phyloP scores from a whole-genome alignment of 2,113 vertebrate species.

The Burhinus bistriatus region DNA sequence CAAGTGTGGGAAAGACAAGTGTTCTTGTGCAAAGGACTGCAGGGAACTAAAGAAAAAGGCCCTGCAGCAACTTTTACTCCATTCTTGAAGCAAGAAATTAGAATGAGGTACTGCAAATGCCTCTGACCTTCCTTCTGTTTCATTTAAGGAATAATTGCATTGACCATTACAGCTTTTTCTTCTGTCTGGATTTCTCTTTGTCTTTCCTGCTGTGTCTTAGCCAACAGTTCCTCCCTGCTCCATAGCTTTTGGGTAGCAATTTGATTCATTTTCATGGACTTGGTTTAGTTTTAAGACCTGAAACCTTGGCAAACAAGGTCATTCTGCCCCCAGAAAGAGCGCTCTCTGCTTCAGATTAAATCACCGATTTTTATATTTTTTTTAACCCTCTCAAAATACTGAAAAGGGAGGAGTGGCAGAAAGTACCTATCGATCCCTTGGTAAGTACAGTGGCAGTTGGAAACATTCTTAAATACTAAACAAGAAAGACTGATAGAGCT shows the following conservation, averaged over 20 bases:
- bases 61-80: background rate
- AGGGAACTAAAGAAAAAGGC: background rate
- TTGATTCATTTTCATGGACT: background rate
- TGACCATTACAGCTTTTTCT: background rate
- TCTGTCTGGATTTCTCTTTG: background rate
- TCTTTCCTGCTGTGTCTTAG: background rate
- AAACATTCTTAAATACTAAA: background rate
- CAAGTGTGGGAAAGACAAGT: background rate
- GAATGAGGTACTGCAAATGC: background rate
- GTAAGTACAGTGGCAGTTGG: background rate
- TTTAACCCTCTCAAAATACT: background rate
- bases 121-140: background rate
- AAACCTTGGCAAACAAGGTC: background rate
- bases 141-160: background rate
- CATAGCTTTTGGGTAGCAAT: background rate
- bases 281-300: background rate
- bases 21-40: background rate
- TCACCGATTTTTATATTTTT: background rate
- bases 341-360: background rate
- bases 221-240: background rate
- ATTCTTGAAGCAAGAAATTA: background rate
- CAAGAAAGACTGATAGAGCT: background rate
- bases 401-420: background rate
- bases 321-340: background rate
- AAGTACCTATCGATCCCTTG: background rate